Base-by-base conservation (phyloP, 2,797 vertebrate species). In the Sphenodon punctatus region DNA sequence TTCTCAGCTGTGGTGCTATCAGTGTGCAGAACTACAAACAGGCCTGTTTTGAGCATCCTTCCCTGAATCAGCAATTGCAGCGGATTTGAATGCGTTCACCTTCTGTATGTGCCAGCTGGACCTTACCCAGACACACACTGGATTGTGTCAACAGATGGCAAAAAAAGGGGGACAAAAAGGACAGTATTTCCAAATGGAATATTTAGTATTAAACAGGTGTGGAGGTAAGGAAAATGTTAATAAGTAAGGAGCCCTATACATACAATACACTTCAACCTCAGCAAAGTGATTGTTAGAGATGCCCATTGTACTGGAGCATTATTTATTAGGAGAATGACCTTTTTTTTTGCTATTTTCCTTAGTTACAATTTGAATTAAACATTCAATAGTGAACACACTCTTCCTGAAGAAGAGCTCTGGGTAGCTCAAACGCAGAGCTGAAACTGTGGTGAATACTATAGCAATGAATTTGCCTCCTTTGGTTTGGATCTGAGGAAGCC, bases 61-160 rank as follows among this genome's bases (percentile, higher is more conserved):
- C 67, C 76, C 70, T 80, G 63, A 81, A 92, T 92, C 89, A 88
- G 95, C 94, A 83, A 64, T 90, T 82, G 92, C 79, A 58, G 89
- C 89, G 71, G 87, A 75, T 30, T 91, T 75, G 89, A 80, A 89
- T 63, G 89, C 13, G 58, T 78, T 89, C 91, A 82, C 83, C 82
- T 92, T 87, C 80, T 74, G 87, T 59, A 4, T 38, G 84, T 93
- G 87, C 91, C 94, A 95, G 93, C 94, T 95, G 95, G 91, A 80
- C 80, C 70, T 32, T 17, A 74, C 82, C 87, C 76, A 87, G 88
- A 86, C 88, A 86, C 86, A 80, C 94, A 80, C 80, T 63, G 55
- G 86, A 90, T 87, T 87, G 89, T 80, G 89, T 93, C 92, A 53
- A 74, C 27, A 64, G 59, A 64, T 51, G 59, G 41, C 89, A 64